Conservation (phyloP, 2,797 vertebrate species). For the Sebastolobus altivelis region DNA sequence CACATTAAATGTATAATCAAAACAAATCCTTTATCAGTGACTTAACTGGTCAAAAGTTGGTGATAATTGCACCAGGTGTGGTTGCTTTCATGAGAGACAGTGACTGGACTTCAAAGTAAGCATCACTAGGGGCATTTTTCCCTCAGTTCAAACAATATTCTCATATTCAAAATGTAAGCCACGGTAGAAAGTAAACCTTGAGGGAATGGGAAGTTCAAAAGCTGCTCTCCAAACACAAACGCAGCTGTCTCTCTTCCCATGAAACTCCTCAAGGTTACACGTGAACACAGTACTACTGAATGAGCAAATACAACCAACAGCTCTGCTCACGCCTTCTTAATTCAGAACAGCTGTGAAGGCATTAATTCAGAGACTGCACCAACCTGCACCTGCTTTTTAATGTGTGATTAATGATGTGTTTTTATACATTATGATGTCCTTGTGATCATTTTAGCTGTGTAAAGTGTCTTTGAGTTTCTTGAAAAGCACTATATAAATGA, state of each 20-base stretch:
- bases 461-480: too few relatives aligned
- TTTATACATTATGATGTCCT: too few relatives aligned
- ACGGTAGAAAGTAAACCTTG: not conserved
- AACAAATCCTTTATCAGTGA: too few relatives aligned
- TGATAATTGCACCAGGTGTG: not conserved
- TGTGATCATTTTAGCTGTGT: too few relatives aligned
- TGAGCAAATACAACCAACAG: not conserved
- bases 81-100: constrained; percentile 3
- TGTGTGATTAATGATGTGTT: too few relatives aligned
- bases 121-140: not conserved
- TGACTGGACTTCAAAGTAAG: not conserved
- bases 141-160: not conserved
- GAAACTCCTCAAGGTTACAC: constrained; percentile 28
- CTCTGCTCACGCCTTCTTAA: not conserved
- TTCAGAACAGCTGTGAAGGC: not conserved
- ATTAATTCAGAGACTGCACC: not conserved
- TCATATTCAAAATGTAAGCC: not conserved
- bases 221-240: constrained; percentile 16
- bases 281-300: not conserved
- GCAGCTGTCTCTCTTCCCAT: constrained; percentile 67
- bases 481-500: too few relatives aligned
- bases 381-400: too few relatives aligned
- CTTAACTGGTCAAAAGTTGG: not conserved
- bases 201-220: not conserved
- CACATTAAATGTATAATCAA: too few relatives aligned